Percentiles rank a stretch among this genome's conserved stretches.
Evolutionary conservation across 2,797 vertebrate species (phyloP).

Genomic region (Chrosomus eos): DNA sequence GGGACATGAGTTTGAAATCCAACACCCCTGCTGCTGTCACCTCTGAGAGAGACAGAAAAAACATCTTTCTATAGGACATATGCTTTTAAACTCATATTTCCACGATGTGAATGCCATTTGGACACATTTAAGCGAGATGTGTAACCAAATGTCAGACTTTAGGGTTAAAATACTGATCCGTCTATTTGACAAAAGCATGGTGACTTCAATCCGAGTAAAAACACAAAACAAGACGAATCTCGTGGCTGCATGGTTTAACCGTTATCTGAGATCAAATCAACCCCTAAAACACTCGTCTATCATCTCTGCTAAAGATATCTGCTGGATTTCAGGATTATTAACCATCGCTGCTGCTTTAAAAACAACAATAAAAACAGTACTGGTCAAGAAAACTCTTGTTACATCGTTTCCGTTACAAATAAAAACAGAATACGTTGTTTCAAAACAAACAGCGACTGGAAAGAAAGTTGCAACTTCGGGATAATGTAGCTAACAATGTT

Average conservation of each 20-base stretch:
- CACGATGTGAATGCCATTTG: not conserved
- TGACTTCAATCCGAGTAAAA: not conserved
- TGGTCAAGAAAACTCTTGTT: not conserved
- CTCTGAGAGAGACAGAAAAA: constrained; percentile 25
- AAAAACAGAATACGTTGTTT: constrained; percentile 11
- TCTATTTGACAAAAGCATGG: constrained; percentile 11
- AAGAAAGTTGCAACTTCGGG: constrained; percentile 43
- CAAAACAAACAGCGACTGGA: constrained; percentile 1
- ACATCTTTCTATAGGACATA: constrained; percentile 49
- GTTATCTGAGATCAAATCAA: constrained; percentile 21
- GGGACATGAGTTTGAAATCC: constrained; percentile 40
- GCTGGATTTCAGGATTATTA: not conserved
- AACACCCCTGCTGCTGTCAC: constrained; percentile 48
- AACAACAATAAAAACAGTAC: constrained; percentile 38
- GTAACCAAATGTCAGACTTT: not conserved
- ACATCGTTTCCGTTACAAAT: not conserved
- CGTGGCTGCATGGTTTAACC: constrained; percentile 9
- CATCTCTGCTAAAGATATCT: not conserved
- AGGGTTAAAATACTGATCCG: not conserved
- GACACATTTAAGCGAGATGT: not conserved
- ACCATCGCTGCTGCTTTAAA: not conserved
- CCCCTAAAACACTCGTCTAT: not conserved
- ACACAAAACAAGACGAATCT: constrained; percentile 15
- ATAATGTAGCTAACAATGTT: constrained; percentile 14
- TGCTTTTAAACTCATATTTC: not conserved